Evolutionary conservation across 2,797 vertebrate species (phyloP), one percentile per base, ranked within the genome.

Genomic region (Ispidina lecontei): DNA sequence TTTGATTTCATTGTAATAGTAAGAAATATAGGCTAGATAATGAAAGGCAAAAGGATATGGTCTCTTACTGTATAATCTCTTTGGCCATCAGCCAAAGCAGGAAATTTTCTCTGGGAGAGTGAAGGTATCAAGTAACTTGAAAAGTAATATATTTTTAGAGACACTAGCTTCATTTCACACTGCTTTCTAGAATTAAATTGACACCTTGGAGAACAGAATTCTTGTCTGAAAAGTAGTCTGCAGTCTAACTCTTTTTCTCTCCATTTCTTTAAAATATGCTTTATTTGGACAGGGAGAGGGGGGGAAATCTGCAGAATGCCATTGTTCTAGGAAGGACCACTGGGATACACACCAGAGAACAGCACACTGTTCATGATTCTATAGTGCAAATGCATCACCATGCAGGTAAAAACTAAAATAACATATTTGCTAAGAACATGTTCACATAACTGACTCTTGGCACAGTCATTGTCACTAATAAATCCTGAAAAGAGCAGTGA

Each of bases 61-160:
- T 44, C 86, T 94, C 74, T 94, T 96, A 93, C 67, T 87, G 29
- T 90, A 94, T 94, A 92, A 97, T 97, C 94, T 96, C 43, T 72
- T 80, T 98, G 97, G 96, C 87, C 67, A 96, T 97, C 96, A 87
- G 91, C 95, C 96, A 97, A 84, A 75, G 33, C 85, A 97, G 93
- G 96, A 97, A 94, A 87, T 91, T 96, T 97, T 96, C 94, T 96
- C 82, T 95, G 72, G 63, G 89, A 96, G 68, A 83, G 12, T 35
- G 85, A 70, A 74, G 73, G 56, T 96, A 91, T 95, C 17, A 1
- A 87, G 94, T 97, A 91, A 94, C 92, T 88, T 95, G 90, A 97
- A 96, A 97, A 91, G 70, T 86, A 91, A 89, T 93, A 68, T 92
- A 84, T 95, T 96, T 96, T 96, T 82, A 91, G 88, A 96, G 68